phyloP scores from a whole-genome alignment of 2,888 invertebrate species.

The Hyalella azteca region DNA sequence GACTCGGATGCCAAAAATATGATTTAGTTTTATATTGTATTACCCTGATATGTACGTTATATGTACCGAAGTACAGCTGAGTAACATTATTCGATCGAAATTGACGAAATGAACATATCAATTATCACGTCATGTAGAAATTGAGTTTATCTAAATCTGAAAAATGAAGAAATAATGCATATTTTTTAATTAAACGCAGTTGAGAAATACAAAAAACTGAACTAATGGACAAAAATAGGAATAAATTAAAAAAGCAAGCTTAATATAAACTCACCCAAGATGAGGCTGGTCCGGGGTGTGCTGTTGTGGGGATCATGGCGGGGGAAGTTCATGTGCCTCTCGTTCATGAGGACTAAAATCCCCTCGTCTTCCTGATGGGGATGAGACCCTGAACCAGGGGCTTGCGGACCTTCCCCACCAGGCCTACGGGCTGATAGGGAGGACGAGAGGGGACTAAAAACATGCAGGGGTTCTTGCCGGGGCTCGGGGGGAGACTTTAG shows the following conservation, averaged over 20 bases:
- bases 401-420: not conserved
- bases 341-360: constrained; percentile 46
- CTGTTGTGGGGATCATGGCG: constrained; percentile 51
- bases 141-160: no score
- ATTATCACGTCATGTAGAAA: no score
- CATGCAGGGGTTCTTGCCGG: constrained; percentile 18
- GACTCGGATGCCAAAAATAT: no score
- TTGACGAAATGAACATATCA: no score
- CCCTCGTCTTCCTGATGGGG: constrained; percentile 33
- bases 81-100: no score
- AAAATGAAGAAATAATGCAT: no score
- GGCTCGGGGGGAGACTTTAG: constrained; percentile 9
- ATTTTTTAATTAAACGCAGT: no score
- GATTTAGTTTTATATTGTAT: no score
- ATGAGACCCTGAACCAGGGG: not conserved
- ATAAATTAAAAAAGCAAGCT: not conserved
- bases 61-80: no score
- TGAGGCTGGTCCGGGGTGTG: constrained; percentile 47
- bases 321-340: constrained; percentile 51
- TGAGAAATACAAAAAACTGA: no score
- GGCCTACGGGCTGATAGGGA: constrained; percentile 14
- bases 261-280: constrained; percentile 40
- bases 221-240: no score
- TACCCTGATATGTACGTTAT: no score
- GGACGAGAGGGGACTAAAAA: not conserved